Conservation (phyloP, 2,113 vertebrate species). For the Pituophis catenifer region DNA sequence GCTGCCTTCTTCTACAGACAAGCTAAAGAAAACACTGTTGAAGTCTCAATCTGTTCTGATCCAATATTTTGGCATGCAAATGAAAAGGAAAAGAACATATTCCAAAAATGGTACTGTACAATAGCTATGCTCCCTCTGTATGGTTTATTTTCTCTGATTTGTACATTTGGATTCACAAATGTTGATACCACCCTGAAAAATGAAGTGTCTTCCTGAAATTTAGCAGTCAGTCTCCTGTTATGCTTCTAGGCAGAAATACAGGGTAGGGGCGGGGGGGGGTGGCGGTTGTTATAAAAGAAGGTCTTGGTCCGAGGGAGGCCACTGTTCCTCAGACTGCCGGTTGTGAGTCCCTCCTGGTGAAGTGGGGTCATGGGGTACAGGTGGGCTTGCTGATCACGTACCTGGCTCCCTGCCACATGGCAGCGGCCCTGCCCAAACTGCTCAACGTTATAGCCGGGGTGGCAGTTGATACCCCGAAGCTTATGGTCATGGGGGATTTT, state of each 20-base stretch:
- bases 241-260: background rate
- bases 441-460: too few species aligned
- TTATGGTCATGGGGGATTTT: too few species aligned
- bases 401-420: too few species aligned
- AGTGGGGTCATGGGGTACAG: too few species aligned
- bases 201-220: background rate
- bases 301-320: too few species aligned
- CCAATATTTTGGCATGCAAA: background rate
- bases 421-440: too few species aligned
- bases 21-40: background rate
- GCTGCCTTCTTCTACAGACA: background rate
- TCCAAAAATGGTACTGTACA: background rate
- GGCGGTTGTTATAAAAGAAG: too few species aligned
- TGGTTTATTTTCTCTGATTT: background rate
- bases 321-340: too few species aligned
- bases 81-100: background rate
- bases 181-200: background rate
- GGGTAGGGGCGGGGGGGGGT: too few species aligned
- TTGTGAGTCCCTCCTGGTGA: too few species aligned
- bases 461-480: too few species aligned
- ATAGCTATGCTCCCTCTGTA: background rate
- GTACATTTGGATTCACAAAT: background rate
- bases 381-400: too few species aligned
- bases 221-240: background rate
- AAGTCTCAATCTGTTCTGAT: background rate